Conservation (phyloP, 2,888 invertebrate species). For the Synergus umbraculus region DNA sequence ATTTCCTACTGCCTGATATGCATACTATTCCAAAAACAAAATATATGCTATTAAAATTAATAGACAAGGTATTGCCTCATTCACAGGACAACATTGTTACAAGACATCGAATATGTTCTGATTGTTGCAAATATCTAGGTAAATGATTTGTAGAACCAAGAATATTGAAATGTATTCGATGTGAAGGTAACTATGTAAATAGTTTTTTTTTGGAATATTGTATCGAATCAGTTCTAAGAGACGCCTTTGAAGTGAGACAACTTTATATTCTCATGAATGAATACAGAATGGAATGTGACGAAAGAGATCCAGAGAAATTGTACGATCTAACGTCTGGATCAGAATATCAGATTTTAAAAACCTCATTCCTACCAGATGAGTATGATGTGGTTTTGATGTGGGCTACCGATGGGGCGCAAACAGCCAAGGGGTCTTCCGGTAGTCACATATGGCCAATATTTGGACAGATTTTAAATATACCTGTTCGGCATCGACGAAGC, state of each 20-base stretch:
- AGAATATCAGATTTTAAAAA: not conserved
- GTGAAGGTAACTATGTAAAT: not conserved
- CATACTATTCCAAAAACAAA: not conserved
- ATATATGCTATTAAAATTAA: not conserved
- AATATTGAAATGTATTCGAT: not conserved
- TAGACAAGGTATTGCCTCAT: constrained; percentile 3
- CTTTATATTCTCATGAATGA: not conserved
- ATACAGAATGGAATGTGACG: no score
- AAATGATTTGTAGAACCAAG: not conserved
- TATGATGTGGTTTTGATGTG: constrained; percentile 39
- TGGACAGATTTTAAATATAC: constrained; percentile 36
- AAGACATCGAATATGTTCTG: constrained; percentile 22
- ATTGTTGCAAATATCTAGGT: not conserved
- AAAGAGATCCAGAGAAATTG: constrained; percentile 1
- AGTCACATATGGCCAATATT: constrained; percentile 36
- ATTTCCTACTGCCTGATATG: not conserved
- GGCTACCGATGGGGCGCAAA: constrained; percentile 31
- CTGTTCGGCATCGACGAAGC: not conserved
- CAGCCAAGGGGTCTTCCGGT: constrained; percentile 11
- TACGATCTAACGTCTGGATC: constrained; percentile 30
- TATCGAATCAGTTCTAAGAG: not conserved
- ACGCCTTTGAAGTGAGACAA: constrained; percentile 2
- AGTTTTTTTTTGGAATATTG: not conserved
- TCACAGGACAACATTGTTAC: not conserved
- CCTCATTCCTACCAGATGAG: not conserved